phyloP scores from a whole-genome alignment of 1,140 invertebrate genomes.

The Manduca sexta region DNA sequence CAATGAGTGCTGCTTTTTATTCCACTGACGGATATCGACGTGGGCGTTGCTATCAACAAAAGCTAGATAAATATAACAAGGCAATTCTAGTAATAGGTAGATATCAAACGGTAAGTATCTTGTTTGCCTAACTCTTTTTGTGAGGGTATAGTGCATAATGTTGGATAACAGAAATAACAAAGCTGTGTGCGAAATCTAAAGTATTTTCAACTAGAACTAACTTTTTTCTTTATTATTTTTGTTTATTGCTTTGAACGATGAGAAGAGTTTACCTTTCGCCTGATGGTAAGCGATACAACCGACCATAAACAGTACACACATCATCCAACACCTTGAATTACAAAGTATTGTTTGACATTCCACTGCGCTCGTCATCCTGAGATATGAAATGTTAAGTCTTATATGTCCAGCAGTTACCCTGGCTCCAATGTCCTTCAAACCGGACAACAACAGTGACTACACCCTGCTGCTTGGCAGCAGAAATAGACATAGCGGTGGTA shows the following conservation, averaged over 20 bases:
- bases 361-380: neutral
- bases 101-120: too few species aligned
- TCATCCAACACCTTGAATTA: neutral
- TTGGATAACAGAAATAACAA: neutral
- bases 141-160: neutral
- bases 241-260: neutral
- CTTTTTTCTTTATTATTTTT: neutral
- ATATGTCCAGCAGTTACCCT: too few species aligned
- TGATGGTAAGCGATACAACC: neutral
- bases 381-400: neutral
- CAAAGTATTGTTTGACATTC: neutral
- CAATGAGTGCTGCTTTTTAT: too few species aligned
- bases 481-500: too few species aligned
- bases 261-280: neutral
- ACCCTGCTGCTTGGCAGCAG: too few species aligned
- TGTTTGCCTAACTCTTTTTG: too few species aligned
- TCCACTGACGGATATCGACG: too few species aligned
- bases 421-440: too few species aligned
- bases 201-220: neutral
- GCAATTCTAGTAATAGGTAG: too few species aligned
- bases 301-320: neutral
- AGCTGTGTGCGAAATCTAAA: neutral
- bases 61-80: too few species aligned
- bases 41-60: too few species aligned
- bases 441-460: too few species aligned